phyloP scores from a whole-genome alignment of 2,797 vertebrate genomes.

The Poecile montanus region DNA sequence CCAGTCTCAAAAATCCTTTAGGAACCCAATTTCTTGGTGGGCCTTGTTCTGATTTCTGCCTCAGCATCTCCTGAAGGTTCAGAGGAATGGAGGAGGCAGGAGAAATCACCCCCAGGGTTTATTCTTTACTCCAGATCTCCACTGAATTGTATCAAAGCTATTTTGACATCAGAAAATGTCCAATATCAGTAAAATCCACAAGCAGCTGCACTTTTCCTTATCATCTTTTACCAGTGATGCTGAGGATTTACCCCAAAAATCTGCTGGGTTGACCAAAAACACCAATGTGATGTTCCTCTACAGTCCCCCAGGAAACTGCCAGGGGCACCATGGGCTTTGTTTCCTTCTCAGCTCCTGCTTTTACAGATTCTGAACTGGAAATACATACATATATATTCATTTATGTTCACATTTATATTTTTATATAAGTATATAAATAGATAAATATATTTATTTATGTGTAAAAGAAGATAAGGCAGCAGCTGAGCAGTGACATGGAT shows the following conservation, averaged over 20 bases:
- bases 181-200: background rate
- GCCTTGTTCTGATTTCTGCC: background rate
- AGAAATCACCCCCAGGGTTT: background rate
- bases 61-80: background rate
- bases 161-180: background rate
- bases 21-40: background rate
- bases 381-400: background rate
- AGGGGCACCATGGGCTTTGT: fast-evolving
- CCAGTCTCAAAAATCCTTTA: background rate
- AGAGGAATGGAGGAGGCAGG: background rate
- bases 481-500: background rate
- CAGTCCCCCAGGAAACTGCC: background rate
- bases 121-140: background rate
- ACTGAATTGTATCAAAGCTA: background rate
- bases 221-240: background rate
- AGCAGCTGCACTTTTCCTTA: background rate
- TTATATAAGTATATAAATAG: too few relatives aligned
- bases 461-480: background rate
- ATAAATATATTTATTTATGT: too few relatives aligned
- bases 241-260: background rate
- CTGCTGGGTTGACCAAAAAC: background rate
- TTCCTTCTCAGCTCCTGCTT: background rate
- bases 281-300: fast-evolving
- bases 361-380: background rate
- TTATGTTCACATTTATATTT: background rate